These are phyloP conservation scores for Nebria ingens DNA, from an alignment of 1,140 invertebrate genomes.

Conservation along the genomic window DNA sequence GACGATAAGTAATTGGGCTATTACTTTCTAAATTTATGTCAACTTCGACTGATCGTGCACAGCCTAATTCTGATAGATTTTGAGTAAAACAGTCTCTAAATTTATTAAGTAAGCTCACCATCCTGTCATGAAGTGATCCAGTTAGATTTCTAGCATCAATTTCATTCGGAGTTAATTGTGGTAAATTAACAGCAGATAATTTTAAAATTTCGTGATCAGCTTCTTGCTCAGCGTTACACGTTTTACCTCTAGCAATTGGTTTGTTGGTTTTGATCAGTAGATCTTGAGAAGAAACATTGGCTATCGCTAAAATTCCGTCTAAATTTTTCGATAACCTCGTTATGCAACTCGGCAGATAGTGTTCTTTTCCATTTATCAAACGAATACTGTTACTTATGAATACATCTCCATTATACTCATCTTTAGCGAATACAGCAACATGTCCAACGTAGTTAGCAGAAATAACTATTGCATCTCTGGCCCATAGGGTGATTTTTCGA, in stretches of 20 bases:
- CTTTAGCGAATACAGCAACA: neutral
- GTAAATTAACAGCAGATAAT: neutral
- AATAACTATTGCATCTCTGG: neutral
- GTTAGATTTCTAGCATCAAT: neutral
- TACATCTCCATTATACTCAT: neutral
- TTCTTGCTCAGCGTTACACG: neutral
- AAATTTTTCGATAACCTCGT: neutral
- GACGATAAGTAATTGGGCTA: conserved; percentile 17
- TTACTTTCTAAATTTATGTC: conserved; percentile 14
- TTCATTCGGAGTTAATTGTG: neutral
- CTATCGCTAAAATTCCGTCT: neutral
- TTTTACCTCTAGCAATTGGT: neutral
- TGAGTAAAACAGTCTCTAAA: conserved; percentile 12
- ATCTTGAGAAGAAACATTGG: neutral
- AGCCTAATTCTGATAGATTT: conserved; percentile 8
- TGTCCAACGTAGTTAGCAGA: neutral
- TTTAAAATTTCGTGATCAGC: neutral
- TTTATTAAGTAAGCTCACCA: neutral
- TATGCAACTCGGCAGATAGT: neutral
- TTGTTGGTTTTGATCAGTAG: neutral
- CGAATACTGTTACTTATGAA: neutral
- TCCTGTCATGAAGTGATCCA: neutral
- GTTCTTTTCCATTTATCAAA: neutral
- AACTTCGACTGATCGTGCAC: conserved; percentile 9
- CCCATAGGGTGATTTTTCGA: neutral